Conservation (phyloP, 2,888 invertebrate genomes). For the Aphidoletes aphidimyza region DNA sequence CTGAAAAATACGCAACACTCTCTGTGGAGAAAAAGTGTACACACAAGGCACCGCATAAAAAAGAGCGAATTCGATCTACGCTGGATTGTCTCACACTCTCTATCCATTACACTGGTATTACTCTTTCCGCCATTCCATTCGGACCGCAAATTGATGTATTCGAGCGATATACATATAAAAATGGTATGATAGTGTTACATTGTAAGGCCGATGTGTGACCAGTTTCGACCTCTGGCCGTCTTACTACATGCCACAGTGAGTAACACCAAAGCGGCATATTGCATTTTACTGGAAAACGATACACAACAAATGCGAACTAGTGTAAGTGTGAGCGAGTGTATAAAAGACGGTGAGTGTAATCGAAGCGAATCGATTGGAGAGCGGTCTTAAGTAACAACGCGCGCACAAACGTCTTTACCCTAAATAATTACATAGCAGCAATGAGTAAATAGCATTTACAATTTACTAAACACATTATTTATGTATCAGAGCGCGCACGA, state of each 20-base stretch:
- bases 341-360: background rate
- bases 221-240: conserved; percentile 23
- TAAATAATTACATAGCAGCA: conserved; percentile 45
- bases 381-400: conserved; percentile 49
- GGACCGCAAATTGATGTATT: background rate
- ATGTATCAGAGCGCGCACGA: background rate
- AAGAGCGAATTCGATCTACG: background rate
- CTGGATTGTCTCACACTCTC: background rate
- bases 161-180: conserved; percentile 28
- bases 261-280: background rate
- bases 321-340: background rate
- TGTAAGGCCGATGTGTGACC: conserved; percentile 4
- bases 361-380: conserved; percentile 46
- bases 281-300: background rate
- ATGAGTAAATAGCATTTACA: conserved; percentile 49
- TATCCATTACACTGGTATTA: background rate
- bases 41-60: background rate
- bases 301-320: too few relatives aligned
- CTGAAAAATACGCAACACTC: background rate
- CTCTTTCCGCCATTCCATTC: background rate
- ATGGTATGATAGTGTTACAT: conserved; percentile 33
- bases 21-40: background rate
- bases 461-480: conserved; percentile 44
- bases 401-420: conserved; percentile 47
- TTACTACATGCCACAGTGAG: background rate